Evolutionary conservation across 2,113 vertebrate species (phyloP).

Genomic region (Asarcornis scutulata): DNA sequence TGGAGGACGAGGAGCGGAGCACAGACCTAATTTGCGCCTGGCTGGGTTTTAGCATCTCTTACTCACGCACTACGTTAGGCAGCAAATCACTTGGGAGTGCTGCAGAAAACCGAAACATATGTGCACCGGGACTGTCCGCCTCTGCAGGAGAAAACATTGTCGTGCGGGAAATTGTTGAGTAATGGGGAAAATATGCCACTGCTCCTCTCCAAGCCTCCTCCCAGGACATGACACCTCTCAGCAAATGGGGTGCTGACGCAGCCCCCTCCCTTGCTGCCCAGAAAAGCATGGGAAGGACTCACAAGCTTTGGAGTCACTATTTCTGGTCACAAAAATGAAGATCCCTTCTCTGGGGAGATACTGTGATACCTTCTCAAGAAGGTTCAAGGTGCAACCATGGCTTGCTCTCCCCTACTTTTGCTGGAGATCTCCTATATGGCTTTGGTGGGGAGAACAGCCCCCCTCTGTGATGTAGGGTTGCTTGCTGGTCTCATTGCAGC

Average conservation of each 20-base stretch:
- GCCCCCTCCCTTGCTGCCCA: background rate
- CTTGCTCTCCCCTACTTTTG: background rate
- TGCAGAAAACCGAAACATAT: background rate
- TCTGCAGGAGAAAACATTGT: background rate
- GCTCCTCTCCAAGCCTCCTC: background rate
- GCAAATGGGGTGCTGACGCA: background rate
- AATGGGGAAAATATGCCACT: background rate
- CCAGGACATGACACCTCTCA: background rate
- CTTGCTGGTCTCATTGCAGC: background rate
- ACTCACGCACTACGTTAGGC: background rate
- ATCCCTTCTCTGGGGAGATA: background rate
- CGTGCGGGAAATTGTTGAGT: background rate
- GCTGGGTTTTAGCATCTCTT: slow-evolving; percentile 15
- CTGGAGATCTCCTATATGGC: background rate
- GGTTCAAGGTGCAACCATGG: background rate
- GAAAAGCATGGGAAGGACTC: background rate
- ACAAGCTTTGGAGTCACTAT: background rate
- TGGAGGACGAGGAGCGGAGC: background rate
- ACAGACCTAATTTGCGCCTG: background rate
- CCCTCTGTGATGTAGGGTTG: background rate
- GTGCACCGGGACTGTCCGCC: background rate
- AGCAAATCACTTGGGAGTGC: background rate
- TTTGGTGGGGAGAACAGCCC: background rate
- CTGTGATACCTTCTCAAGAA: background rate
- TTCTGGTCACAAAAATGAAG: background rate